phyloP scores from a whole-genome alignment of 2,113 vertebrate species.

The Ranitomeya imitator region DNA sequence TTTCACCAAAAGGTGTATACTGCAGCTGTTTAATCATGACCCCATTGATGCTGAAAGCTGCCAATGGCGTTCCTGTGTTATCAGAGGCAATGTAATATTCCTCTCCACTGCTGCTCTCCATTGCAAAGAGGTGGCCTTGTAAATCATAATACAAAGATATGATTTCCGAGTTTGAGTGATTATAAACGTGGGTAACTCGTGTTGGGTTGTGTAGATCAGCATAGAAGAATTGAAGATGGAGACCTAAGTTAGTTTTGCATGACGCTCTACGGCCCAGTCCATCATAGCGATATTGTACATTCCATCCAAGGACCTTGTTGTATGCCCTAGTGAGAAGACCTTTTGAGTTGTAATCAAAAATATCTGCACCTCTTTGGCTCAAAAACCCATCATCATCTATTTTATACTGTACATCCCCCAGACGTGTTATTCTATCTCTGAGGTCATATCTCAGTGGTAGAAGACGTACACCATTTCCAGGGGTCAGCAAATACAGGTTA shows the following conservation, averaged over 20 bases:
- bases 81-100: constrained; percentile 97
- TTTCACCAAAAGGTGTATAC: constrained; percentile 96
- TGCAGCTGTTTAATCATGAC: constrained; percentile 98
- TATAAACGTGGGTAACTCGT: constrained; percentile 94
- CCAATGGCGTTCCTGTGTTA: constrained; percentile 93
- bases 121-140: constrained; percentile 97
- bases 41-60: constrained; percentile 97
- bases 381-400: constrained; percentile 94
- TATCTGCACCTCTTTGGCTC: constrained; percentile 87
- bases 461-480: constrained; percentile 89
- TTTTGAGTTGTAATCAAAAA: constrained; percentile 98
- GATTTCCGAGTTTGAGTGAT: constrained; percentile 97
- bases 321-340: constrained; percentile 92
- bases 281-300: constrained; percentile 93
- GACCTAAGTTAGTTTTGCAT: constrained; percentile 91
- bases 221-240: constrained; percentile 97
- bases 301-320: constrained; percentile 91
- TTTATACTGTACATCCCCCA: constrained; percentile 93
- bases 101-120: constrained; percentile 98
- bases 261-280: constrained; percentile 93
- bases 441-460: constrained; percentile 95
- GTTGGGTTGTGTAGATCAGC: constrained; percentile 94
- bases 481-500: constrained; percentile 94
- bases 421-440: constrained; percentile 90
- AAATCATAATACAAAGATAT: constrained; percentile 96